Evolutionary conservation across 2,797 vertebrate species (phyloP), one percentile per base, ranked within the genome.

Genomic region (Syndactyla subalaris): DNA sequence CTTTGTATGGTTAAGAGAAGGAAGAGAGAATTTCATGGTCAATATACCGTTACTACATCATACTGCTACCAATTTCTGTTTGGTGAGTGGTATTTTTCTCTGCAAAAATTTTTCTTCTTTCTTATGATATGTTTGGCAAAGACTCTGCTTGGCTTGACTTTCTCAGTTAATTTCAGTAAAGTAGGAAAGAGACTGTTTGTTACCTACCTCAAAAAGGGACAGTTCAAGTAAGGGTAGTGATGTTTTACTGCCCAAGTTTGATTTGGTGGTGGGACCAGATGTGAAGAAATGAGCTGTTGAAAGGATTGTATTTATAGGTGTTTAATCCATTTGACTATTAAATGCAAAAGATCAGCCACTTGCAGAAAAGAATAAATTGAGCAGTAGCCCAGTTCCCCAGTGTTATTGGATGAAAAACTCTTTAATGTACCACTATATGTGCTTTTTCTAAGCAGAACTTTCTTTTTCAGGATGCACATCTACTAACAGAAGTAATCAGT

Each of bases 321-420:
- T 59, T 95, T 52, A 68, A 80, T 1, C 3, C 6, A n/a, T 58
- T 78, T 84, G 27, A 43, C 29, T 78, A 32, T 34, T 68, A 82
- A 54, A 30, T 45, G 22, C 15, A 74, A 85, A 83, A 43, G 1
- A 1, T 48, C 77, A 67, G 4, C 1, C 17, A 36, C 7, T n/a
- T 59, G 6, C 8, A 86, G 13, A 46, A 63, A 71, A 66, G 10
- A 65, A 70, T 9, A 14, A 71, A 88, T 41, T 11, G 8, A 76
- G 6, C 11, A 75, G 7, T 5, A 52, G 15, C 26, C 21, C 4
- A 19, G 8, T 63, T 85, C 46, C 17, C 29, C 21, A 43, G 2
- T 14, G 36, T 46, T 70, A 15, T 12, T 21, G 9, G 19, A 2
- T 2, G 19, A 32, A 29, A 7, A 2, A 4, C 3, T 2, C 2